Evolutionary conservation across 2,888 invertebrate genomes (phyloP).

Genomic region (Metellina segmentata): DNA sequence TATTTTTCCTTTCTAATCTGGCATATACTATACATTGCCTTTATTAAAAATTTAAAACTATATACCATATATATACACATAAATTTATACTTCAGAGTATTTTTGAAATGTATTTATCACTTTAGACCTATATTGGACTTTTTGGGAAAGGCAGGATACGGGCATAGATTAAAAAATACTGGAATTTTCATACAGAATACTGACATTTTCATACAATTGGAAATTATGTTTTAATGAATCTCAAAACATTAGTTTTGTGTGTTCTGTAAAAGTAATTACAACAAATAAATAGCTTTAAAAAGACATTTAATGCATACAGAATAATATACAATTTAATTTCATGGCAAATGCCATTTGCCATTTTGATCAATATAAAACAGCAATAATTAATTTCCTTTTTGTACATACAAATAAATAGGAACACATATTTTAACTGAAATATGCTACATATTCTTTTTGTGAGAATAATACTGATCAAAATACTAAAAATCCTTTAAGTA

Average conservation of each 20-base stretch:
- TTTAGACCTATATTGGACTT: too few relatives aligned
- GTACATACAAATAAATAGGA: conserved; percentile 67
- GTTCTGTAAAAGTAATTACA: not conserved
- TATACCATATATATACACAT: too few relatives aligned
- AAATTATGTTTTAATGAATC: too few relatives aligned
- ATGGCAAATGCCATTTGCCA: not conserved
- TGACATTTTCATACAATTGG: too few relatives aligned
- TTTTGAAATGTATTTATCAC: too few relatives aligned
- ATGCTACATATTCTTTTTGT: not conserved
- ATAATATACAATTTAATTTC: not conserved
- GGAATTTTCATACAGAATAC: too few relatives aligned
- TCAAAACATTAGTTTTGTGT: not conserved
- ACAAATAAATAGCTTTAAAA: not conserved
- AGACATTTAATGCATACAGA: conserved; percentile 1
- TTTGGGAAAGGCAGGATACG: too few relatives aligned
- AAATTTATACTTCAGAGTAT: too few relatives aligned
- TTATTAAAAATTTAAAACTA: too few relatives aligned
- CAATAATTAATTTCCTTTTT: conserved; percentile 44
- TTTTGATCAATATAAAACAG: not conserved
- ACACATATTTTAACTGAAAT: conserved; percentile 24
- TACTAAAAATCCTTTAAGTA: not conserved
- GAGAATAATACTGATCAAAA: conserved; percentile 49
- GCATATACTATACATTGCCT: too few relatives aligned
- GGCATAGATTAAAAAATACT: too few relatives aligned
- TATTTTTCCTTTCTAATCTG: too few relatives aligned